These are phyloP conservation scores for Oreohelix idahoensis DNA, from an alignment of 1,140 invertebrate species.

Conservation along the genomic window DNA sequence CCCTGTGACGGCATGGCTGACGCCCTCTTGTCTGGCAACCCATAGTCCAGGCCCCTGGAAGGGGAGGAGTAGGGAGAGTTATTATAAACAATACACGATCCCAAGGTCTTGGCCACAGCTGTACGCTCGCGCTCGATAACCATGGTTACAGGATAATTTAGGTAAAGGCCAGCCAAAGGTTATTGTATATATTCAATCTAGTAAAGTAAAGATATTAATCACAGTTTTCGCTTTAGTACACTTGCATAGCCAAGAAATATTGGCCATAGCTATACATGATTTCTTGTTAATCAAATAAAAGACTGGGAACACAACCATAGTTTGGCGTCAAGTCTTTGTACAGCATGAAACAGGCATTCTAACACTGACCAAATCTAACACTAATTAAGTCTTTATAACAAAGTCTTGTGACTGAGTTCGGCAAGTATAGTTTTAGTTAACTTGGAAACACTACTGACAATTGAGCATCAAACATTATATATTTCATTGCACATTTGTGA, in stretches of 20 bases:
- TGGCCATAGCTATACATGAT: neutral
- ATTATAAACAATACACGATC: conserved; percentile 59
- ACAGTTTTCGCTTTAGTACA: neutral
- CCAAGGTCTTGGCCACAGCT: conserved; percentile 56
- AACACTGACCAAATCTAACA: no score
- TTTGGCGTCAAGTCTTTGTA: no score
- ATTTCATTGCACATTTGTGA: no score
- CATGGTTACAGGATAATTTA: conserved; percentile 11
- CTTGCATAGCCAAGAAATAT: neutral
- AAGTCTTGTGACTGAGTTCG: no score
- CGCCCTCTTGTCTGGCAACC: conserved; percentile 62
- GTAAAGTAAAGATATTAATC: neutral
- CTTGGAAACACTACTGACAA: no score
- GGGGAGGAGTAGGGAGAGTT: conserved; percentile 60
- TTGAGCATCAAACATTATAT: no score
- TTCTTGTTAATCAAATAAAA: neutral
- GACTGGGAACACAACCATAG: no score
- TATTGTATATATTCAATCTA: neutral
- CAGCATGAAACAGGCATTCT: no score
- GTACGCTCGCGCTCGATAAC: conserved; percentile 33
- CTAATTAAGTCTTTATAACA: no score
- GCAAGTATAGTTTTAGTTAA: no score
- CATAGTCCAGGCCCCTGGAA: conserved; percentile 62
- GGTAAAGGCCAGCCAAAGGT: neutral
- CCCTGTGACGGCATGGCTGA: conserved; percentile 69